Conservation (phyloP, 2,113 vertebrate species). For the Oplegnathus fasciatus region DNA sequence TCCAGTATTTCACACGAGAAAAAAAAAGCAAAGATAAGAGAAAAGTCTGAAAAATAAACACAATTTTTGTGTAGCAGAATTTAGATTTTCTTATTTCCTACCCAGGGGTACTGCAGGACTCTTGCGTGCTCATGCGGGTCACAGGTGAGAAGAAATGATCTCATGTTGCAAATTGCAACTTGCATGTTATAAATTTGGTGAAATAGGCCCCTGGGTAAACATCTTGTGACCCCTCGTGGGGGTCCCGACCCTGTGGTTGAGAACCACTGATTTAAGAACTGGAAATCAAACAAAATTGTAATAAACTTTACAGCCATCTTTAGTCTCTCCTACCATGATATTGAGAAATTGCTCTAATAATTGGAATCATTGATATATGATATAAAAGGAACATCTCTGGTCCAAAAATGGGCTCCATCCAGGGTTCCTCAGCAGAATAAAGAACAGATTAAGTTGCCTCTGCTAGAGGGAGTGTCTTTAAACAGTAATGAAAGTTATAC, state of each 20-base stretch:
- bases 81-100: not conserved
- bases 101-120: not conserved
- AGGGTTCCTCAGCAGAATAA: not conserved
- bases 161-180: too few relatives aligned
- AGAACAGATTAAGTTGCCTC: not conserved
- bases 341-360: not conserved
- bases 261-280: not conserved
- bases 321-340: not conserved
- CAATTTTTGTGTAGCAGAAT: not conserved
- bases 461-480: not conserved
- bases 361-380: not conserved
- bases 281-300: not conserved
- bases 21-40: not conserved
- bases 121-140: not conserved
- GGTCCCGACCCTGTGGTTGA: too few relatives aligned
- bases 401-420: not conserved
- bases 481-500: too few relatives aligned
- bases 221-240: not conserved
- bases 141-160: too few relatives aligned
- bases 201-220: not conserved
- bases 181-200: not conserved
- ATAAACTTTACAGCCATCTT: not conserved
- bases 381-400: not conserved
- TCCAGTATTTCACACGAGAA: not conserved
- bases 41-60: not conserved